Evolutionary conservation across 2,113 vertebrate genomes (phyloP).

Genomic region (Montifringilla adamsi): DNA sequence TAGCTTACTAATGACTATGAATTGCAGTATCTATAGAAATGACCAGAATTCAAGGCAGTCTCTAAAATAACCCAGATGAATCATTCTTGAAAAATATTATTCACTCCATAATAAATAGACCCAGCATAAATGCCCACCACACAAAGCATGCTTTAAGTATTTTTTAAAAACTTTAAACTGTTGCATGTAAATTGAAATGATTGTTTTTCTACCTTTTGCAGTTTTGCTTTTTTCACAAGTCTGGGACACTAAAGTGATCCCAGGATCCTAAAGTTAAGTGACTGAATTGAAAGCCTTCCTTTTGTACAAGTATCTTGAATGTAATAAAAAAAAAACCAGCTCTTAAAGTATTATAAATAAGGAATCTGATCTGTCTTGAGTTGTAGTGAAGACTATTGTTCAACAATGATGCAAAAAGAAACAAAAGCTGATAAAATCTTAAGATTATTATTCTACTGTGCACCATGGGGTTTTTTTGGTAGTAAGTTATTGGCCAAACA

Average conservation of each 20-base stretch:
- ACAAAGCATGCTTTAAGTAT: not conserved
- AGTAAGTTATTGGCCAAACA: not conserved
- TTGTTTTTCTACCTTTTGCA: not conserved
- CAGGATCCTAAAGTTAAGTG: not conserved
- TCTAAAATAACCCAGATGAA: conserved; percentile 55
- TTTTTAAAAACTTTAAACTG: not conserved
- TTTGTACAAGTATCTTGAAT: not conserved
- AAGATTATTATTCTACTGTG: not conserved
- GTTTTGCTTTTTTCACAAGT: not conserved
- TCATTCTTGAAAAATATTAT: conserved; percentile 54
- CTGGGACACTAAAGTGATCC: not conserved
- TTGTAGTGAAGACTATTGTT: not conserved
- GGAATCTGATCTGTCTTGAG: not conserved
- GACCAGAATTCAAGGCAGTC: conserved; percentile 35
- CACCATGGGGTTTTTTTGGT: not conserved
- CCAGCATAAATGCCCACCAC: not conserved
- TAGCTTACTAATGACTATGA: conserved; percentile 26
- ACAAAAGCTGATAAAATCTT: not conserved
- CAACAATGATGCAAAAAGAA: not conserved
- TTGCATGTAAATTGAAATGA: not conserved
- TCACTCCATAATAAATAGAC: not conserved
- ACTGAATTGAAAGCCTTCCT: not conserved
- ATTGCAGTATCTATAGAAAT: conserved; percentile 61
- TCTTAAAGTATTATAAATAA: not conserved
- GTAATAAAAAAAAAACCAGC: not conserved